phyloP scores from a whole-genome alignment of 2,888 invertebrate species.

The Eurytoma adleriae region DNA sequence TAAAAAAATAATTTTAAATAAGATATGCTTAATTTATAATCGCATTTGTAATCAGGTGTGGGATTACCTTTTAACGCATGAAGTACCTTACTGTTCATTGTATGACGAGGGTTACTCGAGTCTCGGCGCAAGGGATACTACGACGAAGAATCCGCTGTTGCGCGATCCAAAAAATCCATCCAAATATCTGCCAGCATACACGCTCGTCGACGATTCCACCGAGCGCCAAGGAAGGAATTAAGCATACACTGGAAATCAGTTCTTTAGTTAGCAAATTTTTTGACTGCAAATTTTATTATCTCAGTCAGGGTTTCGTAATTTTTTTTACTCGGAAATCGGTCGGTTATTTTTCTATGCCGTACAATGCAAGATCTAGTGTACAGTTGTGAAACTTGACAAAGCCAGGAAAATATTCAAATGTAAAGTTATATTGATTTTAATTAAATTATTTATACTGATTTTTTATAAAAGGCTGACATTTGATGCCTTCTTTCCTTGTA shows the following conservation, averaged over 20 bases:
- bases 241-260: neutral
- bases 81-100: slow-evolving; percentile 92
- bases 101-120: slow-evolving; percentile 89
- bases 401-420: too few relatives aligned
- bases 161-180: slow-evolving; percentile 65
- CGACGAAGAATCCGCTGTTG: slow-evolving; percentile 70
- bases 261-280: too few relatives aligned
- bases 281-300: too few relatives aligned
- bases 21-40: neutral
- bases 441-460: too few relatives aligned
- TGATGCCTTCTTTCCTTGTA: too few relatives aligned
- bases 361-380: too few relatives aligned
- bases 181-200: slow-evolving; percentile 70
- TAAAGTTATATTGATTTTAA: too few relatives aligned
- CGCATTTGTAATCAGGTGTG: slow-evolving; percentile 80
- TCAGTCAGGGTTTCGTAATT: too few relatives aligned
- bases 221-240: slow-evolving; percentile 70
- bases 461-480: too few relatives aligned
- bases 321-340: too few relatives aligned
- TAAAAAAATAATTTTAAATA: neutral
- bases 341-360: too few relatives aligned
- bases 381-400: too few relatives aligned
- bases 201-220: slow-evolving; percentile 66
- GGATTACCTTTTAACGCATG: slow-evolving; percentile 87
- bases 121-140: slow-evolving; percentile 67